phyloP scores from a whole-genome alignment of 2,888 invertebrate genomes.

The Leucophora obtusa region DNA sequence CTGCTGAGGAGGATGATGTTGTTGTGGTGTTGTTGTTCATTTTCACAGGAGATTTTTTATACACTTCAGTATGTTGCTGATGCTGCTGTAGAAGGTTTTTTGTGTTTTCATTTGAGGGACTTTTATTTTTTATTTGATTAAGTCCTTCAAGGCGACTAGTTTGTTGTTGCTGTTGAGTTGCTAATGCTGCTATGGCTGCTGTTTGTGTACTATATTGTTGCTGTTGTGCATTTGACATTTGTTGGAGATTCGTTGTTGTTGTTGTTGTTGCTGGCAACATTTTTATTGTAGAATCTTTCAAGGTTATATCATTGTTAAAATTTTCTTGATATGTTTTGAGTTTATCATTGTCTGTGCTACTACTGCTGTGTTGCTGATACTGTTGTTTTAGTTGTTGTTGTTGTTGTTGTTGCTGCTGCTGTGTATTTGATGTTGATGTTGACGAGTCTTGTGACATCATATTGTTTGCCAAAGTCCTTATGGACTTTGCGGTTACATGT shows the following conservation, averaged over 20 bases:
- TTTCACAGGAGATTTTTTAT: slow-evolving; percentile 46
- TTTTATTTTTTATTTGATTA: slow-evolving; percentile 49
- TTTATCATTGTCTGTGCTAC: slow-evolving; percentile 56
- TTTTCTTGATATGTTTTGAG: slow-evolving; percentile 55
- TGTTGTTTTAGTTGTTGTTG: slow-evolving; percentile 51
- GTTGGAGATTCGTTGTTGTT: slow-evolving; percentile 39
- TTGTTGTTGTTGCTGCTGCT: slow-evolving; percentile 58
- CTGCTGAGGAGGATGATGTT: slow-evolving; percentile 42
- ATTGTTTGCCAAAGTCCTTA: slow-evolving; percentile 44
- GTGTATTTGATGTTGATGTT: slow-evolving; percentile 48
- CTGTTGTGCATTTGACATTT: slow-evolving; percentile 62
- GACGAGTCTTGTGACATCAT: slow-evolving; percentile 62
- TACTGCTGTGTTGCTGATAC: slow-evolving; percentile 56
- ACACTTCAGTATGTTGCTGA: slow-evolving; percentile 31
- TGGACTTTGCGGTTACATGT: slow-evolving; percentile 16
- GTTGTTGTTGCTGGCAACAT: slow-evolving; percentile 31
- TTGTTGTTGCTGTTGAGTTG: slow-evolving; percentile 40
- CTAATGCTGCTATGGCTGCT: slow-evolving; percentile 36
- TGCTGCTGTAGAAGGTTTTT: slow-evolving; percentile 42
- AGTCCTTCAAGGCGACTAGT: slow-evolving; percentile 68
- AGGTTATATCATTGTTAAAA: slow-evolving; percentile 58
- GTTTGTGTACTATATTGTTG: slow-evolving; percentile 48
- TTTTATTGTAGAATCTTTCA: slow-evolving; percentile 47
- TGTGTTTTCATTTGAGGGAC: slow-evolving; percentile 62
- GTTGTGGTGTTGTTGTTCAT: slow-evolving; percentile 46